Percentiles rank a stretch among this genome's conserved stretches.
Conservation (phyloP, 2,797 vertebrate genomes). For the Mormyrops attenuatus region DNA sequence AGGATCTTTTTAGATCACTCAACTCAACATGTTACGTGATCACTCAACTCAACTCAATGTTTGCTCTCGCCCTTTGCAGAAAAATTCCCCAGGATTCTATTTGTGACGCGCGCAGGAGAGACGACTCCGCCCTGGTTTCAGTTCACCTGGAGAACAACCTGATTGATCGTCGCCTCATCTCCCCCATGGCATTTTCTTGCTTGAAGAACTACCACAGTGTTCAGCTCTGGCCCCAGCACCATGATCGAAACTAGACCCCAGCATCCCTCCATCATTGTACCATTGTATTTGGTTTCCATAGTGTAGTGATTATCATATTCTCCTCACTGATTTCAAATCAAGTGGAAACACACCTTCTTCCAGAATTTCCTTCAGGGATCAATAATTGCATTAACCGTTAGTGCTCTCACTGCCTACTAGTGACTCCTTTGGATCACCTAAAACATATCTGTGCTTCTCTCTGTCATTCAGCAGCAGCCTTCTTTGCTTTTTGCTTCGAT, state of each 20-base stretch:
- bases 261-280: background rate
- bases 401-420: background rate
- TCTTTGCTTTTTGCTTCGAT: background rate
- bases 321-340: background rate
- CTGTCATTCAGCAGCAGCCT: background rate
- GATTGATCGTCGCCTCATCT: slow-evolving; percentile 56
- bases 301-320: background rate
- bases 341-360: background rate
- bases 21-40: background rate
- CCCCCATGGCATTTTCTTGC: slow-evolving; percentile 62
- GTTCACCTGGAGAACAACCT: slow-evolving; percentile 73
- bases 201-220: slow-evolving; percentile 54
- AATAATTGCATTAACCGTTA: background rate
- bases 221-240: slow-evolving; percentile 60
- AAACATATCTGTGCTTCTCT: background rate
- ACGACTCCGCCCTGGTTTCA: slow-evolving; percentile 60
- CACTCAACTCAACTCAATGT: background rate
- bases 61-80: slow-evolving; percentile 42
- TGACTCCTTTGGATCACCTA: background rate
- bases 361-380: background rate
- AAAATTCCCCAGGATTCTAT: slow-evolving; percentile 64
- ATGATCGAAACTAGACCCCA: slow-evolving; percentile 28
- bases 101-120: slow-evolving; percentile 60
- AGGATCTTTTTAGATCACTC: background rate
- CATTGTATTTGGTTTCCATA: background rate